Evolutionary conservation across 2,888 invertebrate species (phyloP).

Genomic region (Pseudococcus viburni): DNA sequence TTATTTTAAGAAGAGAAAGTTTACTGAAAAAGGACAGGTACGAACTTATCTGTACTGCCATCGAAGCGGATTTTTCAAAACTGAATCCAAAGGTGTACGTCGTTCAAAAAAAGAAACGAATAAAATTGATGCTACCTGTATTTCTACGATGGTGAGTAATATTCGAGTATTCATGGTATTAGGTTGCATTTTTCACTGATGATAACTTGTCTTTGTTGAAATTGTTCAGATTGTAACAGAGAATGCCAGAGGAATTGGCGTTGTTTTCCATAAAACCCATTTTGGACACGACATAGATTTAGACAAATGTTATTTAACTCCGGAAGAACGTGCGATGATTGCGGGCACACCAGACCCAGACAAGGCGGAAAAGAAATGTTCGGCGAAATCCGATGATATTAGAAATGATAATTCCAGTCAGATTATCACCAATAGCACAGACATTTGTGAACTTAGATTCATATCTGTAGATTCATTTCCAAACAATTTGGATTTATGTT

Average conservation of each 20-base stretch:
- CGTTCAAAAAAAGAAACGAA: not conserved
- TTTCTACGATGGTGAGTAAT: not conserved
- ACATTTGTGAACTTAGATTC: no score
- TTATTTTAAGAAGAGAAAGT: not conserved
- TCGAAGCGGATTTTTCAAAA: not conserved
- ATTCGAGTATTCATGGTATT: not conserved
- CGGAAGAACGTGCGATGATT: not conserved
- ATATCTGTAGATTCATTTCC: no score
- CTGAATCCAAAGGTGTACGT: not conserved
- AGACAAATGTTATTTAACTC: not conserved
- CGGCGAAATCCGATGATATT: no score
- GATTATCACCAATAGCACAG: no score
- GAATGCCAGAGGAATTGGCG: not conserved
- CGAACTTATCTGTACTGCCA: constrained; percentile 25
- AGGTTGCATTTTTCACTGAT: no score
- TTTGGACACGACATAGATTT: not conserved
- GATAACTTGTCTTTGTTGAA: no score
- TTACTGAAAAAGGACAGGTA: no score
- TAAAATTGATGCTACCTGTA: constrained; percentile 22
- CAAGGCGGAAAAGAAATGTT: no score
- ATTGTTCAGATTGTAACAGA: not conserved
- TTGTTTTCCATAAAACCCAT: not conserved
- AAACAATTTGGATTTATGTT: no score
- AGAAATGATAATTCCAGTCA: no score
- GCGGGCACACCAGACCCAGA: not conserved